Percentiles rank a stretch among this genome's conserved stretches.
phyloP scores from a whole-genome alignment of 2,888 invertebrate species.

The Mayetiola destructor region DNA sequence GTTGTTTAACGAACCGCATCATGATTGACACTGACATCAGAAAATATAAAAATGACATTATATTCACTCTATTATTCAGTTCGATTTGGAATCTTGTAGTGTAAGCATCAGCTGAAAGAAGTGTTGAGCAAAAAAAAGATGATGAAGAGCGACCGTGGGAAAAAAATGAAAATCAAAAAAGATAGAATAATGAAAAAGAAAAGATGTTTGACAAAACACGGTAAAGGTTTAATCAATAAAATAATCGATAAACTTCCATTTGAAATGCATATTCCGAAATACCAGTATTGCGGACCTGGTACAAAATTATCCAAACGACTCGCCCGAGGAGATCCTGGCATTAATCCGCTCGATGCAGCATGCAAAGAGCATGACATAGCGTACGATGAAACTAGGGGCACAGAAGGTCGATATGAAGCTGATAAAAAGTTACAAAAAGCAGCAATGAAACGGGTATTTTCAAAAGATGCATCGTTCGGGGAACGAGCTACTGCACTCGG shows the following conservation, averaged over 20 bases:
- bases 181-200: too few relatives aligned
- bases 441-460: conserved; percentile 18
- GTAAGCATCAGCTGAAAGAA: too few relatives aligned
- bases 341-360: conserved; percentile 22
- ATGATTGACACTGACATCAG: too few relatives aligned
- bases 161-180: too few relatives aligned
- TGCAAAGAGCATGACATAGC: conserved; percentile 20
- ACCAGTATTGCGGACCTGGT: conserved; percentile 24
- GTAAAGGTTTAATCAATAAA: not conserved
- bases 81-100: too few relatives aligned
- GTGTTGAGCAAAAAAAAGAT: too few relatives aligned
- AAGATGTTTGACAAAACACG: too few relatives aligned
- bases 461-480: conserved; percentile 17
- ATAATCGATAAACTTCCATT: not conserved
- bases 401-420: not conserved
- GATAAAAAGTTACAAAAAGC: conserved; percentile 17
- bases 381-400: conserved; percentile 16
- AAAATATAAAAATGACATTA: too few relatives aligned
- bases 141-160: too few relatives aligned
- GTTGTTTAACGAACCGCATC: too few relatives aligned
- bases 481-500: conserved; percentile 17
- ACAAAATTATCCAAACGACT: conserved; percentile 23
- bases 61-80: too few relatives aligned
- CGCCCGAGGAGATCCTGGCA: conserved; percentile 21
- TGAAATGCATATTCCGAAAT: not conserved